phyloP scores from a whole-genome alignment of 1,140 invertebrate genomes.

The Euura saliciscinereae region DNA sequence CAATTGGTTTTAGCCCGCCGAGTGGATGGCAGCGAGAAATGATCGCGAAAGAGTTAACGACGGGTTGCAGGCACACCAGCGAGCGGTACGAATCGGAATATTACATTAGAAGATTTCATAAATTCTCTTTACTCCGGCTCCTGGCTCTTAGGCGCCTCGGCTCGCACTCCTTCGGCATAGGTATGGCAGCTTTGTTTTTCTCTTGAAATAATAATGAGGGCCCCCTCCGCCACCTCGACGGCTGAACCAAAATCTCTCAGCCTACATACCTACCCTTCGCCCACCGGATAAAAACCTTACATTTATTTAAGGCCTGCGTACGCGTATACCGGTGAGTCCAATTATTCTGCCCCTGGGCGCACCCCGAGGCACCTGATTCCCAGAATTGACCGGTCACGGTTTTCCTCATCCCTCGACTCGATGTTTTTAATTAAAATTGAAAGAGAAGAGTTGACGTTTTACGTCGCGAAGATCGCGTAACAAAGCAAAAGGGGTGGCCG shows the following conservation, averaged over 20 bases:
- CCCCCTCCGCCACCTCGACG: not conserved
- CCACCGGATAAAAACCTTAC: not conserved
- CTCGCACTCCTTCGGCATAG: conserved; percentile 39
- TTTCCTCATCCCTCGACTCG: not conserved
- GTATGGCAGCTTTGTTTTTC: conserved; percentile 48
- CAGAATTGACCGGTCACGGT: not conserved
- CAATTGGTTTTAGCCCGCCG: too few species aligned
- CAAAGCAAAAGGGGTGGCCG: not conserved
- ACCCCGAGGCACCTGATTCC: too few species aligned
- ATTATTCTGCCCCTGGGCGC: too few species aligned
- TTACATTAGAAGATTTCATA: conserved; percentile 60
- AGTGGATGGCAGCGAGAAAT: not conserved
- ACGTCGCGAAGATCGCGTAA: not conserved
- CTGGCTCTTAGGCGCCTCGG: conserved; percentile 47
- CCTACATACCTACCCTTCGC: not conserved
- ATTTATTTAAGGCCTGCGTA: too few species aligned
- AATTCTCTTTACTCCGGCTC: conserved; percentile 53
- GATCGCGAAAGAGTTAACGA: not conserved
- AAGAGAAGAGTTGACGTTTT: too few species aligned
- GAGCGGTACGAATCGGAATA: conserved; percentile 52
- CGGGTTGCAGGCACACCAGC: not conserved
- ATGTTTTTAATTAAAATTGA: too few species aligned
- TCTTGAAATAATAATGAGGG: conserved; percentile 53
- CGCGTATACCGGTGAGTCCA: too few species aligned
- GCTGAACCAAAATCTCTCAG: not conserved